Conservation (phyloP, 2,113 vertebrate species). For the Urocolius indicus region DNA sequence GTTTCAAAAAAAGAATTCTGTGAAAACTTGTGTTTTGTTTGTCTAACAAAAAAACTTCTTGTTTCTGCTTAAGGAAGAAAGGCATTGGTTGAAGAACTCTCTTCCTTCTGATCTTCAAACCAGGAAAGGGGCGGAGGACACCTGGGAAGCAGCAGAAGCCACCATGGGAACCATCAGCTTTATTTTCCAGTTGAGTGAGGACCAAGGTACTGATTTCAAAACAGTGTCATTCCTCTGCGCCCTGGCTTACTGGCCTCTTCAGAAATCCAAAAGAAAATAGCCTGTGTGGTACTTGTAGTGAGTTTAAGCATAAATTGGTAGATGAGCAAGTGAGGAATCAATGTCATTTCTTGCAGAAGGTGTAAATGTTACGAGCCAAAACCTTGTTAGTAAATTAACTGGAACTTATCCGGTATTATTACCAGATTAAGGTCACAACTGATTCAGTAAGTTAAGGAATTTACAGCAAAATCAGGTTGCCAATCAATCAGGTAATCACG, state of each 20-base stretch:
- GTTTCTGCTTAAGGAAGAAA: background rate
- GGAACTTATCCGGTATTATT: background rate
- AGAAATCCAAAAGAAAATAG: background rate
- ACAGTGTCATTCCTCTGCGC: no score
- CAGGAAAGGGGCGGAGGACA: background rate
- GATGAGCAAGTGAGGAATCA: background rate
- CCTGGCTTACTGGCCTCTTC: background rate
- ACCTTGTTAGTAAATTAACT: background rate
- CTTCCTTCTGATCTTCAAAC: background rate
- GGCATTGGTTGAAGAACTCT: background rate
- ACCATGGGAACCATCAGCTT: background rate
- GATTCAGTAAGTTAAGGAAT: background rate
- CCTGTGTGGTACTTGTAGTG: background rate
- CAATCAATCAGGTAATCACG: background rate
- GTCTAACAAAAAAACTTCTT: background rate
- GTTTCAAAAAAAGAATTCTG: background rate
- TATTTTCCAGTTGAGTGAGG: background rate
- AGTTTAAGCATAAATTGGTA: background rate
- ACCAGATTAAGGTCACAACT: background rate
- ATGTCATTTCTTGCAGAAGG: background rate
- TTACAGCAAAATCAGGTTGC: background rate
- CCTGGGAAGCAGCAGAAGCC: background rate
- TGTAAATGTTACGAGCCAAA: background rate
- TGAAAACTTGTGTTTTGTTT: background rate
- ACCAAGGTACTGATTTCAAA: background rate